Base-by-base conservation (phyloP, 2,113 vertebrate species). In the Clarias gariepinus region DNA sequence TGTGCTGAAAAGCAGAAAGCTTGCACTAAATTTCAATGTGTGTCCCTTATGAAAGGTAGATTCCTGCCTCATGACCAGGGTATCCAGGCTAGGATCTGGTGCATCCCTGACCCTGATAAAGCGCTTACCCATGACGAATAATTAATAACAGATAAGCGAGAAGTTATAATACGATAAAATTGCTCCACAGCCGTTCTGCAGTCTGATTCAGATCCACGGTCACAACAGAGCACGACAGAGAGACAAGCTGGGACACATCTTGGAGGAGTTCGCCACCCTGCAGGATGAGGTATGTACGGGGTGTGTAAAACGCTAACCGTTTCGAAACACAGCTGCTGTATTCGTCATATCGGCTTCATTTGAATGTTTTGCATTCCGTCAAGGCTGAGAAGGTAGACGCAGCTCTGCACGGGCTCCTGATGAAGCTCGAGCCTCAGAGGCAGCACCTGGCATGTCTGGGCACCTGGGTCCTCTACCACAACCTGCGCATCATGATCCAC, bases 401-500 rank as follows among this genome's bases (percentile, higher is more conserved):
- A 21, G 97, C 98, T 0, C 95, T 99, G 91, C 98, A 99, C 36
- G 97, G 97, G 74, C 95, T 99, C 94, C 92, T 99, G 82, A 93
- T 99, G 94, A 99, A 99, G 92, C 96, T 99, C 88, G 98, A 99
- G 91, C 98, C 98, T 53, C 98, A 99, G 82, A 95, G 98, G 77
- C 98, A 99, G 80, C 98, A 99, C 92, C 93, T 99, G 89, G 98
- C 98, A 68, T 99, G 98, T 88, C 94, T 99, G 86, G 98, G 98
- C 77, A 99, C 98, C 47, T 99, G 98, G 98, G 97, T 99, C 87
- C 96, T 99, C 4, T 99, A 99, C 90, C 98, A 99, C 90, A 99
- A 97, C 93, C 96, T 99, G 89, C 96, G 97, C 68, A 99, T 99
- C 91, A 99, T 99, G 98, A 97, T 99, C 93, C 98, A 99, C 87